These are phyloP conservation scores for Papilio xuthus DNA, from an alignment of 1,140 invertebrate genomes.

Conservation along the genomic window DNA sequence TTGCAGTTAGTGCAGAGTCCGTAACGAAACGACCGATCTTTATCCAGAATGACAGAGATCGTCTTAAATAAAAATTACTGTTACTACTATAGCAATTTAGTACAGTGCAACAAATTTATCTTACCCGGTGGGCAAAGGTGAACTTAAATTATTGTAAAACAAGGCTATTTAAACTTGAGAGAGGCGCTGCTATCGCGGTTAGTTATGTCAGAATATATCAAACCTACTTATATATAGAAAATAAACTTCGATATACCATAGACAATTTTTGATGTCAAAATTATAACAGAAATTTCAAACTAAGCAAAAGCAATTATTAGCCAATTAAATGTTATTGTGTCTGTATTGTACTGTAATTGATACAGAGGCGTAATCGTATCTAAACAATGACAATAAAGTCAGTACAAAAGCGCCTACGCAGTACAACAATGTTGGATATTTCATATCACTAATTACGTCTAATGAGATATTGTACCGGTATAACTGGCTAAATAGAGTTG, in stretches of 20 bases:
- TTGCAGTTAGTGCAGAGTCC: conserved; percentile 5
- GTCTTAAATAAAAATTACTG: neutral
- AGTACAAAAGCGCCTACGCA: conserved; percentile 30
- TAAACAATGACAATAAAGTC: conserved; percentile 34
- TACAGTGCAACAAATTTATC: neutral
- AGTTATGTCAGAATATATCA: neutral
- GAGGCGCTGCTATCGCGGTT: neutral
- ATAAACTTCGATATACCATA: too few species aligned
- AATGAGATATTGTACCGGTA: conserved; percentile 28
- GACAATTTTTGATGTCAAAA: neutral
- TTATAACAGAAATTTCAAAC: neutral
- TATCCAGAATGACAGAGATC: neutral
- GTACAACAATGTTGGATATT: conserved; percentile 32
- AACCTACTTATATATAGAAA: too few species aligned
- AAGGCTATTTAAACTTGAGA: too few species aligned
- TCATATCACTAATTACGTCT: conserved; percentile 29
- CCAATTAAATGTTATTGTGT: conserved; percentile 32
- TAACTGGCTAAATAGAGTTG: conserved; percentile 7
- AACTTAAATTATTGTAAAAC: too few species aligned
- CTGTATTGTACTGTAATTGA: conserved; percentile 25
- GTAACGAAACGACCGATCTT: neutral
- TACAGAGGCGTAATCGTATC: conserved; percentile 32
- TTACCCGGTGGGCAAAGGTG: neutral
- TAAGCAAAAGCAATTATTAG: conserved; percentile 13
- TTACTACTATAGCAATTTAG: neutral